Evolutionary conservation across 2,797 vertebrate genomes (phyloP), one percentile per base, ranked within the genome.

Genomic region (Anas bernieri): DNA sequence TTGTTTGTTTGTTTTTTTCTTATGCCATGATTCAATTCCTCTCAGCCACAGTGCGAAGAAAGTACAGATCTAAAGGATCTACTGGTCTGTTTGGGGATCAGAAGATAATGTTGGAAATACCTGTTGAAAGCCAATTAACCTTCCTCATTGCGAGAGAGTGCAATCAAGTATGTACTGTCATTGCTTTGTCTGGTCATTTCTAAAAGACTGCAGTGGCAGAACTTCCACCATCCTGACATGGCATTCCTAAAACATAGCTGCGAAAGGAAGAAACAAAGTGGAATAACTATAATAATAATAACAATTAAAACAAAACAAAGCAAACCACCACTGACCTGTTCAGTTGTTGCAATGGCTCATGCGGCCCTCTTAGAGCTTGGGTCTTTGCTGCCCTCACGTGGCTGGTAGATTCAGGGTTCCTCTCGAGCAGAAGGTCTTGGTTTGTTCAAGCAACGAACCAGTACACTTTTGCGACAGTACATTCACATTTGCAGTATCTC

Each of bases 361-460:
- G 0, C 1, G 20, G 11, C 4, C 10, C 3, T 9, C 10, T 22
- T 15, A 3, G 46, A 12, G 12, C 15, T 22, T 37, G 26, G 28
- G 12, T 66, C 64, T 88, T 80, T 91, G 83, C 76, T 94, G 90
- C 83, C 68, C 64, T 94, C 82, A 7, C n/a, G 87, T 80, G 92
- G 39, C n/a, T 67, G 7, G 4, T 5, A 43, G 31, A 3, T 46
- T 83, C 6, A 8, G 61, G 56, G 63, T 15, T 8, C 52, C 14
- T 66, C 31, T 26, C 58, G 30, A 61, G 39, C 62, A 43, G 43
- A 3, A 2, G 2, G 5, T 3, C 26, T 21, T 8, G 1, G 11
- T 3, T 11, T 1, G 10, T 3, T 56, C 26, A 39, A 15, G 5
- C 5, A 2, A 4, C 1, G 3, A 4, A 6, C 14, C 6, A 4